Conservation (phyloP, 1,140 invertebrate genomes). For the Orchestia grillus region DNA sequence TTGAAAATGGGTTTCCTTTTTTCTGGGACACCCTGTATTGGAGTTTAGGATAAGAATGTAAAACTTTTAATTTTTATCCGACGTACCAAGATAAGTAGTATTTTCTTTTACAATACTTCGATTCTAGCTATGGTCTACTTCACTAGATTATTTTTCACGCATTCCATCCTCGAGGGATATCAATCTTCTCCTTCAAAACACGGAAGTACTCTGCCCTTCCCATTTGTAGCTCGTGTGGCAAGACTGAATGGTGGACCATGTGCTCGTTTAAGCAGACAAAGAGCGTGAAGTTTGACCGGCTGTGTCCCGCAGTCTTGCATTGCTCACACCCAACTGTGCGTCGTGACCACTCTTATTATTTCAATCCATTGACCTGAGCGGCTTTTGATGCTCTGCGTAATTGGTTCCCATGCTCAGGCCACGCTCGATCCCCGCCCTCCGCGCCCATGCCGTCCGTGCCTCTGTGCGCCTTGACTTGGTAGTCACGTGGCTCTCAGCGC, state of each 20-base stretch:
- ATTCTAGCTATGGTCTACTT: neutral
- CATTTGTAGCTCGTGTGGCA: neutral
- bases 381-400: conserved; percentile 34
- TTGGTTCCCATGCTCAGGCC: conserved; percentile 40
- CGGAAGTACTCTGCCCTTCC: neutral
- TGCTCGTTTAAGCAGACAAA: conserved; percentile 15
- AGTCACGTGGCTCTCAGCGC: neutral
- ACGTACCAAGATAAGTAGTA: neutral
- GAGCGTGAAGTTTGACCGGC: neutral
- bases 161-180: neutral
- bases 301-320: conserved; percentile 42
- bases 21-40: too few species aligned
- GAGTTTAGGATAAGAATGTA: too few species aligned
- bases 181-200: neutral
- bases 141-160: neutral
- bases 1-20: too few species aligned
- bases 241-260: neutral
- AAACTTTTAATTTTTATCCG: neutral
- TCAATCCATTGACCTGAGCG: conserved; percentile 21
- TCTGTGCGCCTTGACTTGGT: neutral
- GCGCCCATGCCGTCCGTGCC: neutral
- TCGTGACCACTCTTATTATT: conserved; percentile 51
- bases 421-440: neutral
- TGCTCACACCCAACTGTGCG: conserved; percentile 50
- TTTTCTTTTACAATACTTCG: neutral